Base-by-base conservation (phyloP, 2,113 vertebrate genomes). In the Nibea albiflora region DNA sequence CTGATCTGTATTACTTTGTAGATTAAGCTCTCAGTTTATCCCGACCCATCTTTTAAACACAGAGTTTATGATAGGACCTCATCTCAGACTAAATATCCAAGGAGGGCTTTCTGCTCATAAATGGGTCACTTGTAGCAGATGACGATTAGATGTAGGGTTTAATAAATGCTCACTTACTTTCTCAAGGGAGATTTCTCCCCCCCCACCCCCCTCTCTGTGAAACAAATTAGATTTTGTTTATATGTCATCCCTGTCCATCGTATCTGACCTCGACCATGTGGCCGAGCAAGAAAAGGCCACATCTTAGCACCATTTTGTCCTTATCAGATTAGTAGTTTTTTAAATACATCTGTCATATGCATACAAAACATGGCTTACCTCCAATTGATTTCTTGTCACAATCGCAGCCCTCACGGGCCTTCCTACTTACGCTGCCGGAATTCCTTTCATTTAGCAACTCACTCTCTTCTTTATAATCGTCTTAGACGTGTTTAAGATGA, bases 191-290 rank as follows among this genome's bases (percentile, higher is more conserved):
- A 92, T 95, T 95, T 95, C 90, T 93, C 92, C n/a, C n/a, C n/a
- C n/a, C n/a, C 90, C 83, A 90, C 3, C 14, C n/a, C 50, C 78
- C 84, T 83, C 91, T 85, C 85, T 67, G 89, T 86, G 73, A 93
- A 93, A 93, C 89, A 96, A 95, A 97, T 96, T 96, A 95, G 91
- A 96, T 96, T 97, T 95, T 90, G 94, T 94, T 95, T 93, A 49
- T 90, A 72, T 88, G 84, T 89, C 88, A 78, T 90, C 86, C 74
- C 65, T 82, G 71, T 58, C 72, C 42, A 31, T 74, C 78, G 60
- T 70, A 54, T 85, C 68, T 68, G 84, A 79, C 84, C 22, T 64
- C 61, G 35, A 76, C 77, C 89, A 92, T 90, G 85, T 91, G 89
- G 80, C 80, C 1, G 5, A 80, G 86, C 81, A 90, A 93, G 92